Evolutionary conservation across 2,113 vertebrate genomes (phyloP).

Genomic region (Tenrec ecaudatus): DNA sequence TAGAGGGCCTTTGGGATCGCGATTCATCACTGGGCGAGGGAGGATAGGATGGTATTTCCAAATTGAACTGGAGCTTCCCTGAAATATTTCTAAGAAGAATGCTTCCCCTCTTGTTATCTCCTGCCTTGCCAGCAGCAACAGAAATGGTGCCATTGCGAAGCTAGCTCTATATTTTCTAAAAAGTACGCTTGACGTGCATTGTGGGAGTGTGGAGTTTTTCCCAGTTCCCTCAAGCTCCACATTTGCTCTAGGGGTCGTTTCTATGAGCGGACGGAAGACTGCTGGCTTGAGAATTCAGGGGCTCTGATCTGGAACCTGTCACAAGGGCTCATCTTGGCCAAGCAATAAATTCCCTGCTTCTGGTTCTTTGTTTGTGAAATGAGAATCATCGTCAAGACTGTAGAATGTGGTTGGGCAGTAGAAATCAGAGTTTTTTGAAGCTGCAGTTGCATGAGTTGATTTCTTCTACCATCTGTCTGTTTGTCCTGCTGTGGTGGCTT

Average conservation of each 20-base stretch:
- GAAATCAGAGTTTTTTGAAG: background rate
- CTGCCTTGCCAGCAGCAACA: slow-evolving; percentile 54
- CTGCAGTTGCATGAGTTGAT: background rate
- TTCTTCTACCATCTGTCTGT: background rate
- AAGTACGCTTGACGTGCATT: slow-evolving; percentile 12
- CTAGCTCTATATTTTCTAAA: slow-evolving; percentile 43
- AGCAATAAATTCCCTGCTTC: background rate
- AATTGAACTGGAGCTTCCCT: slow-evolving; percentile 77
- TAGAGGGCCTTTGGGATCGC: slow-evolving; percentile 82
- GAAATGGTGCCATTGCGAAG: slow-evolving; percentile 11
- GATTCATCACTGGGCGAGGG: slow-evolving; percentile 81
- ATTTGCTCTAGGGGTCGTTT: background rate
- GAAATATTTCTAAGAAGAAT: slow-evolving; percentile 79
- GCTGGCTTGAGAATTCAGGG: background rate
- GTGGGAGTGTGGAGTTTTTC: slow-evolving; percentile 11
- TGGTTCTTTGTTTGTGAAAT: slow-evolving; percentile 11
- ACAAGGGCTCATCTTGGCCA: background rate
- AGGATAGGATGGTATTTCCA: slow-evolving; percentile 80
- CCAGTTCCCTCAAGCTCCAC: slow-evolving; percentile 14
- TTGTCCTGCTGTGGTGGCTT: background rate
- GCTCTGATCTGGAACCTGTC: slow-evolving; percentile 19
- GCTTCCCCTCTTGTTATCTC: slow-evolving; percentile 67
- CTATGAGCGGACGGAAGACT: background rate
- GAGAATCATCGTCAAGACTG: background rate
- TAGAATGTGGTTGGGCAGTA: background rate